These are phyloP conservation scores for pig (Sus scrofa) DNA, from an alignment of 2,113 vertebrate species.

Conservation along the genomic window T2T-Sscrofa CM000812.6:40056501-40057000, in stretches of 20 bases:
- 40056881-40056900: not conserved
- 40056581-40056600: not conserved
- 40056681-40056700: not conserved
- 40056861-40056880: not conserved
- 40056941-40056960: not conserved
- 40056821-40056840: not conserved
- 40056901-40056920: not conserved
- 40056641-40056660: not conserved
- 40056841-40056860: not conserved
- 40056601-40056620: not conserved
- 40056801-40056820: not conserved
- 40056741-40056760: not conserved
- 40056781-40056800: not conserved
- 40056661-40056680: not conserved
- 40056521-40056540: not conserved
- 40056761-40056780: not conserved
- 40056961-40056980: not conserved
- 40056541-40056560: not conserved
- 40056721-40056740: not conserved
- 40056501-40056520: not conserved
- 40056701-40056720: not conserved
- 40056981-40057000: not conserved
- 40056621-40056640: not conserved
- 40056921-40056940: not conserved
- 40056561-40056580: not conserved